Conservation (phyloP, 2,888 invertebrate genomes). For the Lasioglossum vierecki region DNA sequence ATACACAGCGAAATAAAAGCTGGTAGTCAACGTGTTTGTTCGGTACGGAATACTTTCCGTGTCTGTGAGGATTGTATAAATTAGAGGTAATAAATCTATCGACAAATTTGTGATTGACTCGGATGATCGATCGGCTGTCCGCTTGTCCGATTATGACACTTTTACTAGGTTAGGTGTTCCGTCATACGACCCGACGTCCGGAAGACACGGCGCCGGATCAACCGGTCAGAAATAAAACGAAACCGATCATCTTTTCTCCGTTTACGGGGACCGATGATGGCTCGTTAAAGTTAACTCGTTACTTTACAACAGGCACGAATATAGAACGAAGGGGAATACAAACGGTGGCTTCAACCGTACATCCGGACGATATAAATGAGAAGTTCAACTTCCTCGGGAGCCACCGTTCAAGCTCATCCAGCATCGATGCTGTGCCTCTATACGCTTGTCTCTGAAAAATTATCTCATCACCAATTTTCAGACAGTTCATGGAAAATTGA, state of each 20-base stretch:
- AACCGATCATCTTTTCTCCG: slow-evolving; percentile 48
- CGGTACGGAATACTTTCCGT: no score
- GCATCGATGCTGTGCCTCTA: slow-evolving; percentile 27
- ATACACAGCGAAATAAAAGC: no score
- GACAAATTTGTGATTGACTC: no score
- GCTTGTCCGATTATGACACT: no score
- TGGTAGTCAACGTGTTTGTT: no score
- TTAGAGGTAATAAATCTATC: no score
- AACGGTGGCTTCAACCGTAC: slow-evolving; percentile 73
- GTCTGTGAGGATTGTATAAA: no score
- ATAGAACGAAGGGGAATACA: slow-evolving; percentile 73
- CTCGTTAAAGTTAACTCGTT: slow-evolving; percentile 70
- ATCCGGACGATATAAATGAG: slow-evolving; percentile 73
- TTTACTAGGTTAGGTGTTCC: no score
- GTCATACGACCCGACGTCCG: no score
- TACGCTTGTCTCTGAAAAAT: neutral
- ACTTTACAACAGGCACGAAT: slow-evolving; percentile 68
- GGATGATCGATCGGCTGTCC: no score
- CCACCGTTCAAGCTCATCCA: slow-evolving; percentile 51
- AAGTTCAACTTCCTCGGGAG: slow-evolving; percentile 67
- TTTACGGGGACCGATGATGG: slow-evolving; percentile 49
- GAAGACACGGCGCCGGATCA: neutral
- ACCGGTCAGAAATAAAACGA: slow-evolving; percentile 10
- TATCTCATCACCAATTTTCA: neutral
- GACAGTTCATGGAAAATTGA: no score